phyloP scores from a whole-genome alignment of 2,113 vertebrate genomes.

The Cathartes aura region DNA sequence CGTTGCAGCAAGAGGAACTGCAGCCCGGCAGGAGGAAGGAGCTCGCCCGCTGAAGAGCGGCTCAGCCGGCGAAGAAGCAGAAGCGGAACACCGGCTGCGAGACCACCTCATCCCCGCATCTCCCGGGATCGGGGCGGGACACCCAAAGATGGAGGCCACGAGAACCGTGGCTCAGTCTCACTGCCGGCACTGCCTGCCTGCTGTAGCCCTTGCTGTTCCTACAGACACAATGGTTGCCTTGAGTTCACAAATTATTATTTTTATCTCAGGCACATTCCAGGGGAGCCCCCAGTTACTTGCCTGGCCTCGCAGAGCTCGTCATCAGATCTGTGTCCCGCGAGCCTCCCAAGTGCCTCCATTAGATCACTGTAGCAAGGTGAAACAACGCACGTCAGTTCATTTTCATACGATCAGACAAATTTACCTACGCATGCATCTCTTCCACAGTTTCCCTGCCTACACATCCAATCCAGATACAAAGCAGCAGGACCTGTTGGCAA shows the following conservation, averaged over 20 bases:
- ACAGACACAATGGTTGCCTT: accelerated
- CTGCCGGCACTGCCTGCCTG: accelerated
- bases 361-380: no score
- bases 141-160: accelerated
- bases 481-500: accelerated
- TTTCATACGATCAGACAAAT: no score
- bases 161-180: accelerated
- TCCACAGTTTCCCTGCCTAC: no score
- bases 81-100: no score
- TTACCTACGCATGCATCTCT: accelerated
- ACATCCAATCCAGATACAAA: accelerated
- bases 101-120: background rate
- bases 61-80: no score
- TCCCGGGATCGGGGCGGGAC: accelerated
- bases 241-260: no score
- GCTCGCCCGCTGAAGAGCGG: no score
- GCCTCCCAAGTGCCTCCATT: accelerated
- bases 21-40: no score
- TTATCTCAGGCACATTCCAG: background rate
- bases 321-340: accelerated
- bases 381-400: accelerated
- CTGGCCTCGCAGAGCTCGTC: background rate
- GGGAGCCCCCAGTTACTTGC: accelerated
- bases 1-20: background rate
- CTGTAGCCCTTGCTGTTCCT: no score